These are phyloP conservation scores for Eleginops maclovinus DNA, from an alignment of 2,113 vertebrate species.

Conservation along the genomic window DNA sequence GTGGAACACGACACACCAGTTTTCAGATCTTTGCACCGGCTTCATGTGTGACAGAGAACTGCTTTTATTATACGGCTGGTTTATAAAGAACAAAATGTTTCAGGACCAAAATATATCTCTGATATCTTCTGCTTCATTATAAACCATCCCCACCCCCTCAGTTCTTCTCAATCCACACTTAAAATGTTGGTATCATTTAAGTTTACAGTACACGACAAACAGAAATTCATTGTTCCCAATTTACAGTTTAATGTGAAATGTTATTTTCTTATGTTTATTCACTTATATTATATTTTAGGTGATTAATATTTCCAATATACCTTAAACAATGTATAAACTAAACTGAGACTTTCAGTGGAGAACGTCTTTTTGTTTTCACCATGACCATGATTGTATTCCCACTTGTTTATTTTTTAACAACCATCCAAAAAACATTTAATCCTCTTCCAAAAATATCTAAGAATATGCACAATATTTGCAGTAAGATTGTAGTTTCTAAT, in stretches of 20 bases:
- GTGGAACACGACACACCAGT: background rate
- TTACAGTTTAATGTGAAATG: background rate
- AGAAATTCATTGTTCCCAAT: background rate
- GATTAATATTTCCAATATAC: background rate
- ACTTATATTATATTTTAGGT: background rate
- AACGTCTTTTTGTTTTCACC: background rate
- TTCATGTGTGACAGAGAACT: constrained; percentile 20
- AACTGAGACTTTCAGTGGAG: background rate
- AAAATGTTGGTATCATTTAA: background rate
- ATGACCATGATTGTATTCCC: background rate
- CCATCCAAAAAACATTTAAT: background rate
- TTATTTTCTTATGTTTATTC: background rate
- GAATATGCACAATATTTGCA: background rate
- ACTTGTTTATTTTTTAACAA: background rate
- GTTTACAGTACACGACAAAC: background rate
- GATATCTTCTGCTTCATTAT: constrained; percentile 27
- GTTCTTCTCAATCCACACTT: constrained; percentile 6
- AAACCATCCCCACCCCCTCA: constrained; percentile 5
- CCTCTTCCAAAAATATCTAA: background rate
- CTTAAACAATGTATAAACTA: background rate
- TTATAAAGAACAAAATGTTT: constrained; percentile 22
- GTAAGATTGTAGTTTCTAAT: background rate
- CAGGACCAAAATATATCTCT: constrained; percentile 27
- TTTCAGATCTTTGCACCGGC: background rate
- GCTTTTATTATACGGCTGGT: constrained; percentile 22